Conservation (phyloP, 1,140 invertebrate species). For the Drosophila kurseongensis region DNA sequence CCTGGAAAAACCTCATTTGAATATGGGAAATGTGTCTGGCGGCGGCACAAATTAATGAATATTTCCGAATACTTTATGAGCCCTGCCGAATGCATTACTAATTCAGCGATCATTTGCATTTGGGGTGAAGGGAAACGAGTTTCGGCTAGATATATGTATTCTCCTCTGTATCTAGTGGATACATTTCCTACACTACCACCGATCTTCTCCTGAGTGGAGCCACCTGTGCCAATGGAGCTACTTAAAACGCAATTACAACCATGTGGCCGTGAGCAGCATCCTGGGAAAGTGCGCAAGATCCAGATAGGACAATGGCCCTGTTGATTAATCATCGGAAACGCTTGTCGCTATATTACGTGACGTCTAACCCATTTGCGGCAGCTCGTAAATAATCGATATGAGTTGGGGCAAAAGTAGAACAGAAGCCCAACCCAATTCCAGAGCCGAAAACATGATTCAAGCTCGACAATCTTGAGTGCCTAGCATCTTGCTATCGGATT, state of each 20-base stretch:
- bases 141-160: constrained; percentile 12
- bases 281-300: constrained; percentile 63
- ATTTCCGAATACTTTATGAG: constrained; percentile 79
- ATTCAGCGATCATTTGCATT: constrained; percentile 55
- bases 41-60: constrained; percentile 72
- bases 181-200: constrained; percentile 31
- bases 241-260: constrained; percentile 76
- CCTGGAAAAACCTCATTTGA: constrained; percentile 77
- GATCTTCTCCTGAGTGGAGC: constrained; percentile 11
- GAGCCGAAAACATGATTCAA: constrained; percentile 64
- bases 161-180: constrained; percentile 9
- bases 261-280: constrained; percentile 46
- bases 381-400: constrained; percentile 69
- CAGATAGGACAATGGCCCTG: constrained; percentile 45
- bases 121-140: constrained; percentile 30
- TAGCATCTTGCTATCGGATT: constrained; percentile 69
- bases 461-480: constrained; percentile 73
- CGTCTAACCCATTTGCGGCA: constrained; percentile 78
- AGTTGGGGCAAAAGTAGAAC: constrained; percentile 38
- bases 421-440: constrained; percentile 23
- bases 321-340: constrained; percentile 73
- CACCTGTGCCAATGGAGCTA: constrained; percentile 65
- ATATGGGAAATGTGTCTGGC: constrained; percentile 42
- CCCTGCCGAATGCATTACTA: constrained; percentile 46
- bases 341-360: constrained; percentile 75